Evolutionary conservation across 2,888 invertebrate genomes (phyloP).

Genomic region (Drosophila mimica): DNA sequence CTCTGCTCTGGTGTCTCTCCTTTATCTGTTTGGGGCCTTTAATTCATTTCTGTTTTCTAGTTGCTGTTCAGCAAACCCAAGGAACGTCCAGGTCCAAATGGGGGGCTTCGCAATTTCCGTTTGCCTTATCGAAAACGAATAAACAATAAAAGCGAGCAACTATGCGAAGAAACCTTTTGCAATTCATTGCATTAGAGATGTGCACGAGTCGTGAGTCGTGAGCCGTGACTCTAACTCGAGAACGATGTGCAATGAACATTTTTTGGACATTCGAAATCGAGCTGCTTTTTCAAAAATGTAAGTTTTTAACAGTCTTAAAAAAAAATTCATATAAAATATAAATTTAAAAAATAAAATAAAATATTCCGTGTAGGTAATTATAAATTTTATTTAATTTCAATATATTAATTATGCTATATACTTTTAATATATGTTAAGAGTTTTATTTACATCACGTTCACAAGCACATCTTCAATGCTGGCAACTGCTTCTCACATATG

Average conservation of each 20-base stretch:
- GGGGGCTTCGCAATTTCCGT: conserved; percentile 75
- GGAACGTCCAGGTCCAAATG: conserved; percentile 46
- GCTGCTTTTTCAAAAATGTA: background rate
- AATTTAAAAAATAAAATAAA: background rate
- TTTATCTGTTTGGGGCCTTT: conserved; percentile 52
- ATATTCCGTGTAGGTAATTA: background rate
- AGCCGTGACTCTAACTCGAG: background rate
- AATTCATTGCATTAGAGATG: conserved; percentile 37
- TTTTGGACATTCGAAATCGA: background rate
- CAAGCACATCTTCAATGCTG: conserved; percentile 27
- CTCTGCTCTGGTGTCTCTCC: conserved; percentile 15
- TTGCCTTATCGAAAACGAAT: conserved; percentile 79
- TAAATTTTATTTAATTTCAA: background rate
- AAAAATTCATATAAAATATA: background rate
- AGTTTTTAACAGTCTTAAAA: background rate
- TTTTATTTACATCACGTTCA: conserved; percentile 1
- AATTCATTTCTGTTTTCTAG: conserved; percentile 63
- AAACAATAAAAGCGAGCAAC: conserved; percentile 75
- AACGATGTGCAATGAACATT: background rate
- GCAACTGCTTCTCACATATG: conserved; percentile 47
- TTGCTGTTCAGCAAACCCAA: conserved; percentile 59
- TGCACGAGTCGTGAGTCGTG: conserved; percentile 19
- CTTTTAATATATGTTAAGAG: background rate
- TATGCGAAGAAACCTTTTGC: conserved; percentile 52
- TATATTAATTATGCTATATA: background rate